Evolutionary conservation across 2,888 invertebrate species (phyloP), one percentile per base, ranked within the genome.

Genomic region (Drosophila quinaria): DNA sequence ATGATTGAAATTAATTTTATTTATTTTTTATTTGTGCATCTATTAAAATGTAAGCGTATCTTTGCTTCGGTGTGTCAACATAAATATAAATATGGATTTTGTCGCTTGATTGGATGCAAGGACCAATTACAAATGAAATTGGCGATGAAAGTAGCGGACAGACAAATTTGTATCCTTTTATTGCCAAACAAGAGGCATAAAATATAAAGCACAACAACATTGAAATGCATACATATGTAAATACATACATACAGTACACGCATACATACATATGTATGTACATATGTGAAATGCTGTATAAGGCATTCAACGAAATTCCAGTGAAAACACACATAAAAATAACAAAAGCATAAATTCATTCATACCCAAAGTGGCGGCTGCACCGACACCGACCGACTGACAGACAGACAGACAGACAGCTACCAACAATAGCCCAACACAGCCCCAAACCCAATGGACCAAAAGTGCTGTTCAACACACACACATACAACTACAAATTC

Each of bases 291-390:
- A 47, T 79, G 66, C 78, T 76, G 62, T 50, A 69, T 67, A 83
- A 69, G 81, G 79, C 68, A 83, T 74, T 73, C 75, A 65, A 73
- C 71, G 73, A 74, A 85, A 81, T 87, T 87, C 85, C 82, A 76
- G 71, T 64, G 82, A 81, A 87, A 79, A 74, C 60, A 78, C 72
- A 78, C 69, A 78, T 66, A 78, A 73, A 81, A 81, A 81, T 73
- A 81, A 81, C 78, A 84, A 82, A 82, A 84, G 77, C 86, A 82
- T 77, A 85, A 84, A 84, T 84, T 84, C 84, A 85, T 84, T 84
- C 84, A 84, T 84, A 80, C 78, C 52, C 67, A 71, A 63, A 76
- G 62, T 62, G 49, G 31, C 35, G 46, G 31, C 65, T 58, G 39
- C 66, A 42, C 29, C 60, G 54, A 65, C 50, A 42, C 33, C 60